A percentile compares a stretch with the other conserved stretches of the same genome.
Evolutionary conservation across 2,888 invertebrate genomes (phyloP).

Genomic region (Proisotoma minuta): DNA sequence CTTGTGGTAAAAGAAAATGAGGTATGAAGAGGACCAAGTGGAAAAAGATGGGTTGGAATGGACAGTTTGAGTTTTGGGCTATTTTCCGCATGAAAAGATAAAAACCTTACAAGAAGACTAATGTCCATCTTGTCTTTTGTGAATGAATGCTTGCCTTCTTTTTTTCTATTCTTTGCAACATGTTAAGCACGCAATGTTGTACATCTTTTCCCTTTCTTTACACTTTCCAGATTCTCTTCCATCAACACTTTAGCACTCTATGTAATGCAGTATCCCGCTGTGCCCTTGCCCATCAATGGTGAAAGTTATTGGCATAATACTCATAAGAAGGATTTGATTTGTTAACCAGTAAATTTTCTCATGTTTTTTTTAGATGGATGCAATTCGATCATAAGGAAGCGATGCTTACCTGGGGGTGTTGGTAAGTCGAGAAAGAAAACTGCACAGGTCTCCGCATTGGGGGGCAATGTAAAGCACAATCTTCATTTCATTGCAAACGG

Average conservation of each 20-base stretch:
- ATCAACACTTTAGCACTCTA: too few species aligned
- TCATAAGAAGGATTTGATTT: too few species aligned
- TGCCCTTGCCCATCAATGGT: too few species aligned
- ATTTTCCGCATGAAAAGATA: slow-evolving; percentile 17
- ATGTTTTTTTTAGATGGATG: too few species aligned
- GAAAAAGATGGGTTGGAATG: slow-evolving; percentile 3
- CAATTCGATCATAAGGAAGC: slow-evolving; percentile 12
- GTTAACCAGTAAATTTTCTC: too few species aligned
- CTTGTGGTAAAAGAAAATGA: slow-evolving; percentile 10
- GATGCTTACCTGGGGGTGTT: slow-evolving; percentile 45
- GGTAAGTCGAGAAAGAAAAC: slow-evolving; percentile 44
- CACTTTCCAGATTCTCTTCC: too few species aligned
- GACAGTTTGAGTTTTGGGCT: not conserved
- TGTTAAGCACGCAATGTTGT: slow-evolving; percentile 9
- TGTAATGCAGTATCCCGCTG: too few species aligned
- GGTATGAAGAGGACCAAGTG: slow-evolving; percentile 2
- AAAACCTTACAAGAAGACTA: slow-evolving; percentile 11
- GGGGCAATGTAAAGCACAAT: slow-evolving; percentile 44
- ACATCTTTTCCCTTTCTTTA: not conserved
- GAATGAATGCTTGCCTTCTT: not conserved
- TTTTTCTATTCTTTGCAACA: not conserved
- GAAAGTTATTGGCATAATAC: too few species aligned
- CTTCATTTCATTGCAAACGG: slow-evolving; percentile 44
- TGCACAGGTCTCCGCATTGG: slow-evolving; percentile 46
- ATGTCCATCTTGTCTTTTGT: slow-evolving; percentile 17